Evolutionary conservation across 2,113 vertebrate genomes (phyloP).

Genomic region (Zingel zingel): DNA sequence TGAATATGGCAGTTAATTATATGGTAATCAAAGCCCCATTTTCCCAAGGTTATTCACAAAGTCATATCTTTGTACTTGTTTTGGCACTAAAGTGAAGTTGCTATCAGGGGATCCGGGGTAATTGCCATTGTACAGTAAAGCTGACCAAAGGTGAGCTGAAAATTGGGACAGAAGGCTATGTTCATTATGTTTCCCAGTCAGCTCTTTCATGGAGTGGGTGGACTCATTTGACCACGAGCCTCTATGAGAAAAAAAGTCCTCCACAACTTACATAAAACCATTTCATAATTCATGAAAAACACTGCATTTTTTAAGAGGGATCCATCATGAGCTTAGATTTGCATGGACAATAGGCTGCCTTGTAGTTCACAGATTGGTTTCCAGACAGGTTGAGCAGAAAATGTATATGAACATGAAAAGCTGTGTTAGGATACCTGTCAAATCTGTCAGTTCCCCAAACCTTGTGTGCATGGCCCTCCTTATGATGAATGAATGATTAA

Average conservation of each 20-base stretch:
- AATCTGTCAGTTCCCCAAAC: conserved; percentile 64
- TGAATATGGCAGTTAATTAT: conserved; percentile 78
- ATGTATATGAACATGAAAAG: conserved; percentile 71
- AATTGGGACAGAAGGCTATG: conserved; percentile 69
- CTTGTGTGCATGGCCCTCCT: conserved; percentile 35
- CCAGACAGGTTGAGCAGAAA: conserved; percentile 51
- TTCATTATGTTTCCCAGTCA: conserved; percentile 63
- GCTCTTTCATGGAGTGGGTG: conserved; percentile 53
- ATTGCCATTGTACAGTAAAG: conserved; percentile 64
- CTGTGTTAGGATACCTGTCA: conserved; percentile 73
- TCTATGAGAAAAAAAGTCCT: conserved; percentile 52
- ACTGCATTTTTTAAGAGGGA: conserved; percentile 68
- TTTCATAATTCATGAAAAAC: conserved; percentile 75
- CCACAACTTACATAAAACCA: conserved; percentile 46
- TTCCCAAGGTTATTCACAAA: conserved; percentile 78
- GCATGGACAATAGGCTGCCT: conserved; percentile 60
- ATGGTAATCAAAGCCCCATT: conserved; percentile 73
- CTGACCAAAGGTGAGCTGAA: conserved; percentile 62
- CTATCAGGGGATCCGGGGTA: conserved; percentile 54
- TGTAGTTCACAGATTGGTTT: conserved; percentile 68
- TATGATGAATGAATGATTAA: conserved; percentile 71
- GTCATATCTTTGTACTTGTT: conserved; percentile 48
- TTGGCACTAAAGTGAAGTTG: conserved; percentile 49
- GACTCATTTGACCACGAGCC: conserved; percentile 57
- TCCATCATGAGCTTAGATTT: conserved; percentile 60